Conservation (phyloP, 2,888 invertebrate genomes). For the Eristalis pertinax region DNA sequence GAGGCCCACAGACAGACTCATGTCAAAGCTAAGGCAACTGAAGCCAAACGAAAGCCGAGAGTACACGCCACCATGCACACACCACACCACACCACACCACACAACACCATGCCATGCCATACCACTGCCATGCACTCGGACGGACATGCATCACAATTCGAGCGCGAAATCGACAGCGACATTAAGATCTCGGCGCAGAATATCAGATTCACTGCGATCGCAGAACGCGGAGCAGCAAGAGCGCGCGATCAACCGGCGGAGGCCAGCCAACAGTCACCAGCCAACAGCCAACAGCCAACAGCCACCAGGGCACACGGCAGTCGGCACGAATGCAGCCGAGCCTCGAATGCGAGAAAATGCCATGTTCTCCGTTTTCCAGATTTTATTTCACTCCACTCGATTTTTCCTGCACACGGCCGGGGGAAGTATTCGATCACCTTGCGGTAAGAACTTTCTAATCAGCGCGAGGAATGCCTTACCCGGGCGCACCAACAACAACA, state of each 20-base stretch:
- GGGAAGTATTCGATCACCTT: conserved; percentile 75
- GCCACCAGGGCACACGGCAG: too few species aligned
- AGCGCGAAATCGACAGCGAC: conserved; percentile 80
- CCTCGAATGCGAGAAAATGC: conserved; percentile 45
- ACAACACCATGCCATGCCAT: conserved; percentile 47
- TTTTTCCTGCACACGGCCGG: conserved; percentile 42
- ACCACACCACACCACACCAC: conserved; percentile 46
- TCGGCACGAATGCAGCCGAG: conserved; percentile 19
- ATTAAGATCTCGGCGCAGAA: conserved; percentile 76
- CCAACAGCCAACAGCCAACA: conserved; percentile 11
- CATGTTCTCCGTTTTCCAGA: conserved; percentile 60
- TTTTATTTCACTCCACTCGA: conserved; percentile 57
- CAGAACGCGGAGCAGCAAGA: conserved; percentile 23
- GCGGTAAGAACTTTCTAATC: conserved; percentile 74
- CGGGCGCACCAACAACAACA: conserved; percentile 17
- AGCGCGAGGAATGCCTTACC: conserved; percentile 57
- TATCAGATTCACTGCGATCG: conserved; percentile 63
- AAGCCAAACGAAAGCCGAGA: conserved; percentile 70
- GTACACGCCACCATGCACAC: conserved; percentile 61
- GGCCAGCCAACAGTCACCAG: conserved; percentile 29
- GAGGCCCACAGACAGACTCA: conserved; percentile 45
- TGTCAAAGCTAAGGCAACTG: conserved; percentile 62
- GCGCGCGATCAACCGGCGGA: conserved; percentile 55
- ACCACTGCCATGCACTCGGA: conserved; percentile 63
- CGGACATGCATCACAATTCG: conserved; percentile 76